Conservation (phyloP, 2,888 invertebrate species). For the Carabus problematicus region DNA sequence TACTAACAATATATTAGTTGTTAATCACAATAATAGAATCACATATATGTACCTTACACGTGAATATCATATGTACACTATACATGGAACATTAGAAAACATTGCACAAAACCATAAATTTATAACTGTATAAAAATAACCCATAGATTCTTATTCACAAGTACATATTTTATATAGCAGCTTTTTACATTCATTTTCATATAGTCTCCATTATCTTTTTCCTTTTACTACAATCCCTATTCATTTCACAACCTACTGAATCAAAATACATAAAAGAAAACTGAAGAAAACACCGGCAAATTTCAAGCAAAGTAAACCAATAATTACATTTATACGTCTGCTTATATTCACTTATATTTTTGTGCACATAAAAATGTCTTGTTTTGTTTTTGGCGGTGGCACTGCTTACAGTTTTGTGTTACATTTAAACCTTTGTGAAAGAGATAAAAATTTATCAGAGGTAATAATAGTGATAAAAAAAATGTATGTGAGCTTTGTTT, state of each 20-base stretch:
- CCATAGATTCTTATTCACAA: conserved; percentile 26
- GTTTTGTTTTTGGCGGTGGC: not conserved
- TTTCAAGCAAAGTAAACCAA: not conserved
- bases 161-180: conserved; percentile 21
- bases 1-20: conserved; percentile 19
- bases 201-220: conserved; percentile 4
- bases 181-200: conserved; percentile 25
- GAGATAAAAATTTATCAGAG: too few species aligned
- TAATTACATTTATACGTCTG: too few species aligned
- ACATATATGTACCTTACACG: conserved; percentile 28
- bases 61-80: conserved; percentile 40
- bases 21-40: conserved; percentile 43
- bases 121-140: conserved; percentile 40
- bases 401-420: not conserved
- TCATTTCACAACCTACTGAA: conserved; percentile 33
- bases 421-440: too few species aligned
- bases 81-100: conserved; percentile 36
- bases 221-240: conserved; percentile 6
- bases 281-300: conserved; percentile 16
- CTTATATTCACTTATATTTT: too few species aligned
- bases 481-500: too few species aligned
- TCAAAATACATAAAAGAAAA: conserved; percentile 15
- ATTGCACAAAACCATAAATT: conserved; percentile 39
- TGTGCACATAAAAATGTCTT: too few species aligned
- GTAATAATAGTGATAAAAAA: too few species aligned